Evolutionary conservation across 2,797 vertebrate genomes (phyloP).

Genomic region (Myiotriccus ornatus): DNA sequence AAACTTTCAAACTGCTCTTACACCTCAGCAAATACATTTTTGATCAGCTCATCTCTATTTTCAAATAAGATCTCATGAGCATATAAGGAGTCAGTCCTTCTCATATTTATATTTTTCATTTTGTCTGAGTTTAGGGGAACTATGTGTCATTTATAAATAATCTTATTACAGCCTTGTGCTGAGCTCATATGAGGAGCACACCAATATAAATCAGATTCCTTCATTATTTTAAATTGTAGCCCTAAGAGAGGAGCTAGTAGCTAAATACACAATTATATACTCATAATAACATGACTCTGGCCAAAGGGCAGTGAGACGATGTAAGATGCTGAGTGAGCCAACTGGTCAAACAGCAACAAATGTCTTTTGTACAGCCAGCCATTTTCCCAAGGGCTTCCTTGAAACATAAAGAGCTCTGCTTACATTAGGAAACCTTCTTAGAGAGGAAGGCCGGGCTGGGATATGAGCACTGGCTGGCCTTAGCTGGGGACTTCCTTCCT

Average conservation of each 20-base stretch:
- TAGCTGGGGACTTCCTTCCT: not conserved
- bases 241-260: constrained; percentile 2
- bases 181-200: not conserved
- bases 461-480: not conserved
- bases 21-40: not conserved
- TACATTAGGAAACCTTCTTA: not conserved
- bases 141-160: constrained; percentile 36
- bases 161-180: constrained; percentile 1
- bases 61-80: not conserved
- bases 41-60: not conserved
- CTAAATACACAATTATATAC: constrained; percentile 40
- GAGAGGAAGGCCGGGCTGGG: not conserved
- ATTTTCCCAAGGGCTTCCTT: not conserved
- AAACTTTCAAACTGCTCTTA: not conserved
- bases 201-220: constrained; percentile 18
- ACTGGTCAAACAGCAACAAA: constrained; percentile 32
- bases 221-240: constrained; percentile 52
- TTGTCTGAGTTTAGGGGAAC: constrained; percentile 25
- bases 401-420: not conserved
- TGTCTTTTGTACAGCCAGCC: not conserved
- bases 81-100: not conserved
- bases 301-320: not conserved
- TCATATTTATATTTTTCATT: constrained; percentile 7
- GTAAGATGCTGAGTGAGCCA: not conserved
- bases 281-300: constrained; percentile 37